A percentile compares a stretch with the other conserved stretches of the same genome.
phyloP scores from a whole-genome alignment of 64 coral and sea anemone genomes.

The Stylophora pistillata region DNA sequence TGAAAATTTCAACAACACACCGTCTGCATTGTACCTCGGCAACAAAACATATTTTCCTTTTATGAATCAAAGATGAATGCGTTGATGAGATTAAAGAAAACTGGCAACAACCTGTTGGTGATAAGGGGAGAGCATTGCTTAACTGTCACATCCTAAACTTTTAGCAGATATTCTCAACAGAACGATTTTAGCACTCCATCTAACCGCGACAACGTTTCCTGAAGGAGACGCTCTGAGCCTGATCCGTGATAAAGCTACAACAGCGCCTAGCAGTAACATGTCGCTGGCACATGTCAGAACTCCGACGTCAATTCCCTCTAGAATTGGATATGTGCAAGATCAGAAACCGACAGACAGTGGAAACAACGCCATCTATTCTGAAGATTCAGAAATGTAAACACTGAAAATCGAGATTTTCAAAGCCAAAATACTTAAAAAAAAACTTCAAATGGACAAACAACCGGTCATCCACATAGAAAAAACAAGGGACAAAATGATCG shows the following conservation, averaged over 20 bases:
- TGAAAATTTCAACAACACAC: slow-evolving; percentile 5
- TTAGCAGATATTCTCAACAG: slow-evolving; percentile 37
- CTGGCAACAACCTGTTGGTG: slow-evolving; percentile 51
- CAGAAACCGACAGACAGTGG: background rate
- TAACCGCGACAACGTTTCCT: slow-evolving; percentile 41
- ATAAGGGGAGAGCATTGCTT: slow-evolving; percentile 25
- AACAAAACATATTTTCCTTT: slow-evolving; percentile 29
- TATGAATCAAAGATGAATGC: background rate
- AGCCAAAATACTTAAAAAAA: slow-evolving; percentile 18
- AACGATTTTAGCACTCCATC: slow-evolving; percentile 23
- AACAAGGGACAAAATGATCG: slow-evolving; percentile 16
- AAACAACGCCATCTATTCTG: background rate
- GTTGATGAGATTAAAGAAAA: slow-evolving; percentile 35
- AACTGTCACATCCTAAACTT: slow-evolving; percentile 45
- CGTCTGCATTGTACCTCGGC: slow-evolving; percentile 11
- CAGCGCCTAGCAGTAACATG: slow-evolving; percentile 3
- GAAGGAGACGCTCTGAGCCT: slow-evolving; percentile 17
- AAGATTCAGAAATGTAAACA: background rate
- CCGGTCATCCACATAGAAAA: slow-evolving; percentile 15
- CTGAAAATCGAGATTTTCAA: slow-evolving; percentile 34
- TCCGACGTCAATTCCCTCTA: background rate
- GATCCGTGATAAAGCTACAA: background rate
- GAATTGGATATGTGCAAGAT: background rate
- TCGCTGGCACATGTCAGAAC: background rate
- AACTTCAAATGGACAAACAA: slow-evolving; percentile 23